Evolutionary conservation across 2,797 vertebrate genomes (phyloP).

Genomic region (Poecilia picta): DNA sequence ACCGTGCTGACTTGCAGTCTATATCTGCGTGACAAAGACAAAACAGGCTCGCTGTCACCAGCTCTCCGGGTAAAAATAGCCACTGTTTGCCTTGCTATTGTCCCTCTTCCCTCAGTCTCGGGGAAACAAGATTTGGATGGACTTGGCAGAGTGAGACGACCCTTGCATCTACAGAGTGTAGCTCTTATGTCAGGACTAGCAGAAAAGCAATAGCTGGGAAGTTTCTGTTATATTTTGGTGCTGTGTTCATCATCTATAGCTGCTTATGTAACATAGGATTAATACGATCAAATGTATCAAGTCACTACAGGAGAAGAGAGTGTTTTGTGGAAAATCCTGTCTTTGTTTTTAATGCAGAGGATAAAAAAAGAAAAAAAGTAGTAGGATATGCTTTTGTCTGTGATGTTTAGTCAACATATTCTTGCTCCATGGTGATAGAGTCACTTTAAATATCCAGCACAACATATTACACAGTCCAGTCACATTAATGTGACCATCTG

Average conservation of each 20-base stretch:
- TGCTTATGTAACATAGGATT: constrained; percentile 50
- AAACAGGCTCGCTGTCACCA: constrained; percentile 56
- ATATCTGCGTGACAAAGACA: constrained; percentile 47
- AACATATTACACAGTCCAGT: no score
- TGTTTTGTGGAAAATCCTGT: constrained; percentile 5
- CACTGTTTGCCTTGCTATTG: constrained; percentile 37
- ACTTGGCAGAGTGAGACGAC: constrained; percentile 59
- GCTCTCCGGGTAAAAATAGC: constrained; percentile 54
- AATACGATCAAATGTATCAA: constrained; percentile 40
- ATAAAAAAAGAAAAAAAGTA: constrained; percentile 11
- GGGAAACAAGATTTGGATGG: constrained; percentile 49
- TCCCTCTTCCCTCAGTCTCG: constrained; percentile 36
- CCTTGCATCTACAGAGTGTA: constrained; percentile 29
- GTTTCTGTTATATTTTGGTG: constrained; percentile 47
- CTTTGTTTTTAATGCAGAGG: background rate
- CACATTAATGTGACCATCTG: no score
- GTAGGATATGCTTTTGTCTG: background rate
- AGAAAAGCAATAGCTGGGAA: constrained; percentile 39
- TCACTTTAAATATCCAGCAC: constrained; percentile 11
- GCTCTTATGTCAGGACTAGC: constrained; percentile 47
- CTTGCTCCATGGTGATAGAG: constrained; percentile 14
- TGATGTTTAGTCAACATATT: constrained; percentile 18
- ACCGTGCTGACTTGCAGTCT: constrained; percentile 41
- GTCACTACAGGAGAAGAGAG: constrained; percentile 12
- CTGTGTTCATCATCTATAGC: constrained; percentile 32